Base-by-base conservation (phyloP, 2,797 vertebrate genomes). In the Hyperoplus immaculatus region DNA sequence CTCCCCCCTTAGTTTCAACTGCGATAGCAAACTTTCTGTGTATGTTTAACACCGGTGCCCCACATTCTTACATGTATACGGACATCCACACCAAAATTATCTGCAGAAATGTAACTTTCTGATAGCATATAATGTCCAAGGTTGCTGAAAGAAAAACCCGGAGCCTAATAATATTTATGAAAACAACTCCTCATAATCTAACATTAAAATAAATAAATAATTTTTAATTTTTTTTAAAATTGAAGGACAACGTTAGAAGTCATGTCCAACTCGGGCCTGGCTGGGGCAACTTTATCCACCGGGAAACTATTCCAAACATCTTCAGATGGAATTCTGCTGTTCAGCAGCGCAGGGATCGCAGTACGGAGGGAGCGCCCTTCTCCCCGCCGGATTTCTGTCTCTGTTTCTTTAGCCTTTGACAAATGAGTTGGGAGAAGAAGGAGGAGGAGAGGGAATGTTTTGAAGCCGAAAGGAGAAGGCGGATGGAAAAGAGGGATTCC, bases 351-450 rank as follows among this genome's bases (percentile, higher is more conserved):
- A 4, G 80, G 83, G 80, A 77, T 70, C 62, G 77, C 66, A 13
- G 85, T 56, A 65, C 82, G 69, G 1, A 49, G 82, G 81, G 78
- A 87, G 75, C 76, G 49, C 60, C 29, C 60, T 81, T 88, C 87
- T 87, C 83, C 87, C 86, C 86, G 81, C 81, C 47, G 75, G 85
- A 90, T 88, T 87, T 88, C 91, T 88, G 84, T 87, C 88, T 90
- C 82, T 92, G 93, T 93, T 94, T 92, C 92, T 89, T 89, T 92
- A 89, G 89, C 90, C 90, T 94, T 94, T 95, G 93, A 95, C 91
- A 93, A 90, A 94, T 90, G 90, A 87, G 85, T 91, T 71, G 85
- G 84, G 81, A 87, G 87, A 87, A 86, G 88, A 92, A 70, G 88
- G 89, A 91, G 93, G 92, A 93, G 91, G 86, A 77, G 66, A 78